Base-by-base conservation (phyloP, 2,113 vertebrate species). In the Protomyctophum bolini region DNA sequence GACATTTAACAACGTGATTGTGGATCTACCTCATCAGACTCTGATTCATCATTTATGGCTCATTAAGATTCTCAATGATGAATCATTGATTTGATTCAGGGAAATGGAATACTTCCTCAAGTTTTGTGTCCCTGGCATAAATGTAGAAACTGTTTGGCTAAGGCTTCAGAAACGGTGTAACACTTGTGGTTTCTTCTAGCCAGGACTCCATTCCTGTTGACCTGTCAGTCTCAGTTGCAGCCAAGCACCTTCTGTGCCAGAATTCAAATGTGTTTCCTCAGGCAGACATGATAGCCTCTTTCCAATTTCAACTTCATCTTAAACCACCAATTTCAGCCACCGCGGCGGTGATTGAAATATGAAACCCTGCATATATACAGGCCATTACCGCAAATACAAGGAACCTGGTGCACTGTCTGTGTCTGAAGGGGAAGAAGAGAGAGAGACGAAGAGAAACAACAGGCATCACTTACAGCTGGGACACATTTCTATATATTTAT, bases 271-370 rank as follows among this genome's bases (percentile, higher is more conserved):
- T 88, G 90, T 86, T 92, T 90, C 85, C 83, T 92, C 91, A 90
- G 86, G 91, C 91, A 88, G 88, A 89, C 89, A 91, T 80, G 90
- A 92, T 89, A 91, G 91, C 90, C 91, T 91, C 89, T 93, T 93
- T 93, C 89, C 92, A 92, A 93, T 93, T 93, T 91, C 88, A 87
- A 92, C 91, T 92, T 93, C 92, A 93, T 93, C 91, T 92, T 90
- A 92, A 91, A 92, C 89, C 87, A 84, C 81, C 92, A 91, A 93
- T 93, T 92, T 91, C 84, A 74, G 80, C 84, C 62, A 29, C 87
- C 66, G 72, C 79, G 79, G 75, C 68, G 64, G 88, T 89, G 88
- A 93, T 91, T 91, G 92, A 91, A 93, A 92, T 91, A 91, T 91
- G 90, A 93, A 91, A 92, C 89, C 86, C 86, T 92, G 91, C 91